phyloP scores from a whole-genome alignment of 2,888 invertebrate genomes.

The Chesias legatella region DNA sequence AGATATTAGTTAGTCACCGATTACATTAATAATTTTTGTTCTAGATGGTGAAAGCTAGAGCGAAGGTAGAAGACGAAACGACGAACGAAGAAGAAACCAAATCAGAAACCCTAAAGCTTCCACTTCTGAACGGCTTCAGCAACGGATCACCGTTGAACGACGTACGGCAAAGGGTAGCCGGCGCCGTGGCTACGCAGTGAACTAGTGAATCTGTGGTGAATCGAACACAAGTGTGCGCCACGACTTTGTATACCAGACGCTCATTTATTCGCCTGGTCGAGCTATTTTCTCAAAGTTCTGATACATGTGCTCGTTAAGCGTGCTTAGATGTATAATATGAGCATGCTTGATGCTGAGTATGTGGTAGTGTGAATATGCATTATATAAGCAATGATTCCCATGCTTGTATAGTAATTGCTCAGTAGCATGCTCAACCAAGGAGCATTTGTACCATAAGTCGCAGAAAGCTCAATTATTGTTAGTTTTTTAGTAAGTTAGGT shows the following conservation, averaged over 20 bases:
- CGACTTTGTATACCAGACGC: conserved; percentile 17
- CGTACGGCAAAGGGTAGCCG: conserved; percentile 70
- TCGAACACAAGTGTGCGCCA: conserved; percentile 11
- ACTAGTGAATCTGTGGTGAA: conserved; percentile 22
- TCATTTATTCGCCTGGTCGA: conserved; percentile 24
- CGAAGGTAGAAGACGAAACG: conserved; percentile 47
- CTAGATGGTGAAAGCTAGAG: conserved; percentile 44
- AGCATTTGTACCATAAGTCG: conserved; percentile 19
- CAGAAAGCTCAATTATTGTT: conserved; percentile 50
- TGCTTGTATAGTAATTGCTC: too few relatives aligned
- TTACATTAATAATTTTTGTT: too few relatives aligned
- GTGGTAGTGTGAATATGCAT: too few relatives aligned
- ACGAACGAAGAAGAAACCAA: conserved; percentile 43
- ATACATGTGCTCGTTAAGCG: too few relatives aligned
- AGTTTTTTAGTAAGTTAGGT: conserved; percentile 26
- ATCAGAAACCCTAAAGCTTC: conserved; percentile 55
- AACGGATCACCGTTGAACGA: conserved; percentile 63
- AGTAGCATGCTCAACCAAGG: too few relatives aligned
- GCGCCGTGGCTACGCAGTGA: conserved; percentile 73
- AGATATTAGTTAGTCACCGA: too few relatives aligned
- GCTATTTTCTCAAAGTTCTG: conserved; percentile 8
- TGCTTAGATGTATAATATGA: too few relatives aligned
- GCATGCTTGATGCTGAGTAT: too few relatives aligned
- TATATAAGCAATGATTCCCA: too few relatives aligned
- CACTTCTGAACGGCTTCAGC: conserved; percentile 67